Evolutionary conservation across 2,888 invertebrate genomes (phyloP), one percentile per base, ranked within the genome.

Genomic region (Patella depressa): DNA sequence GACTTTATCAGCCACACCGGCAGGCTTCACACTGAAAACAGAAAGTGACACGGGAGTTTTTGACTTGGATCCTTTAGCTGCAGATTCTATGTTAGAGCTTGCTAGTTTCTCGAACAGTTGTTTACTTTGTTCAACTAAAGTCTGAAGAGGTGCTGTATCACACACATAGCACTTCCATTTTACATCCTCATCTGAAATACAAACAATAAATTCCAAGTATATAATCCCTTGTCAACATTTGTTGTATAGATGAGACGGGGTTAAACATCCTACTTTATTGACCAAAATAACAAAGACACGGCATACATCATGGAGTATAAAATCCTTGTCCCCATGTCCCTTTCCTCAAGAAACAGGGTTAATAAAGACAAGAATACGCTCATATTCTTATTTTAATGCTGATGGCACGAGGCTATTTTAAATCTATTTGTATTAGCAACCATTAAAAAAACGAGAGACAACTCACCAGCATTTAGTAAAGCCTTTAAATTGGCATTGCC

Each of bases 81-180:
- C 11, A 2, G 9, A 9, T 65, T 65, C 65, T 65, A 24, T 24
- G 24, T 65, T 24, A 19, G 24, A 12, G 11, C 81, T 78, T 53
- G 81, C 78, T 57, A 85, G 78, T 73, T 81, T 79, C 45, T 83
- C 84, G 15, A 87, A 72, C 2, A 89, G 82, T 53, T 85, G 82
- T 71, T 84, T 83, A 83, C 93, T 93, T 55, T 91, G 82, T 17
- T 89, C 91, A 76, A 91, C 86, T 71, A 92, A 84, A 29, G 90
- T 86, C 83, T 89, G 90, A 65, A 93, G 85, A 3, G 92, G 92
- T 75, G 88, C 89, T 53, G 90, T 88, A 81, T 93, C 89, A 87
- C 93, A 93, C 14, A 91, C 88, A 82, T 93, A 93, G 84, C 93
- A 93, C 78, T 90, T 90, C 93, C 93, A 93, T 75, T 92, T 65